phyloP scores from a whole-genome alignment of 2,888 invertebrate species.

The Epinotia ramella region DNA sequence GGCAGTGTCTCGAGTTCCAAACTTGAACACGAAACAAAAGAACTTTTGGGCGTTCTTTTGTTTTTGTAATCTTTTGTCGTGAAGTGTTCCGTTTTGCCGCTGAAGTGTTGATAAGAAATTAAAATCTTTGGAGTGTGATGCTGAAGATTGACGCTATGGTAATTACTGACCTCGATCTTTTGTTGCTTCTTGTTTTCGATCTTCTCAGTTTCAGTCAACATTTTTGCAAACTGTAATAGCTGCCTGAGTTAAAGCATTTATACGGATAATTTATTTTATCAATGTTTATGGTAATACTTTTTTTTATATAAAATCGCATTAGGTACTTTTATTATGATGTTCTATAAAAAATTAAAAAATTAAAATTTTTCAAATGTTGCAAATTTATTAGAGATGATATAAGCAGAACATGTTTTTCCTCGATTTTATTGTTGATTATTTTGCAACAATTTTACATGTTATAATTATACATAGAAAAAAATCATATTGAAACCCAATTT shows the following conservation, averaged over 20 bases:
- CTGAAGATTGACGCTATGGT: constrained; percentile 43
- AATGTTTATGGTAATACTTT: not conserved
- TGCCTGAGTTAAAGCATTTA: not conserved
- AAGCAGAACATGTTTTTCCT: too few relatives aligned
- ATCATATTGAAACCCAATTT: too few relatives aligned
- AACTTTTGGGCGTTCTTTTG: constrained; percentile 46
- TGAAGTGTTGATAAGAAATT: constrained; percentile 48
- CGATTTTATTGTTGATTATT: too few relatives aligned
- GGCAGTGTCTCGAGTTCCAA: constrained; percentile 43
- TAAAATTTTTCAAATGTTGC: too few relatives aligned
- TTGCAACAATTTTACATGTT: too few relatives aligned
- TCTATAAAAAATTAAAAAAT: too few relatives aligned
- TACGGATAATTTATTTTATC: not conserved
- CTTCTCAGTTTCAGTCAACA: constrained; percentile 1
- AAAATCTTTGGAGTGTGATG: constrained; percentile 39
- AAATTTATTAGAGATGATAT: too few relatives aligned
- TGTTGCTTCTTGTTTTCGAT: constrained; percentile 23
- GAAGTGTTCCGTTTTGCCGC: constrained; percentile 48
- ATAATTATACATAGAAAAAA: too few relatives aligned
- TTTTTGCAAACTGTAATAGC: constrained; percentile 6
- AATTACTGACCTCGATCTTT: constrained; percentile 43
- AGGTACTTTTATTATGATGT: too few relatives aligned
- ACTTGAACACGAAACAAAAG: constrained; percentile 48
- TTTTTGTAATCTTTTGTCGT: constrained; percentile 47
- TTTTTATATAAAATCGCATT: not conserved